Conservation (phyloP, 2,888 invertebrate species). For the Gymnosoma rotundatum region DNA sequence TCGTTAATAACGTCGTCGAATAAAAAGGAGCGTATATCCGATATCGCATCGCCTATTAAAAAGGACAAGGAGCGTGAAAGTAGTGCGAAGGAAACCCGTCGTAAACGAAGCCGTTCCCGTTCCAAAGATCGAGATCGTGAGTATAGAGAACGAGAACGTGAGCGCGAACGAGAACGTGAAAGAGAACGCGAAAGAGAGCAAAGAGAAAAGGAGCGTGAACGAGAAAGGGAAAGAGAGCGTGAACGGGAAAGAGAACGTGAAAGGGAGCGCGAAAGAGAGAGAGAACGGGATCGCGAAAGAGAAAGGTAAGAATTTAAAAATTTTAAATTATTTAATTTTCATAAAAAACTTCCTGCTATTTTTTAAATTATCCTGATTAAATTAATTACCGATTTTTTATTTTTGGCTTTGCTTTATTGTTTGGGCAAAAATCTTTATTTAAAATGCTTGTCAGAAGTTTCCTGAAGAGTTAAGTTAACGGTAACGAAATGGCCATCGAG, state of each 20-base stretch:
- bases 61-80: constrained; percentile 77
- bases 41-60: constrained; percentile 76
- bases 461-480: too few relatives aligned
- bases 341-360: too few relatives aligned
- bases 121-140: constrained; percentile 83
- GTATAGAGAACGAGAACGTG: constrained; percentile 86
- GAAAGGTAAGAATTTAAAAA: constrained; percentile 73
- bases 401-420: too few relatives aligned
- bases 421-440: too few relatives aligned
- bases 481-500: too few relatives aligned
- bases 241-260: constrained; percentile 78
- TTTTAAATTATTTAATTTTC: too few relatives aligned
- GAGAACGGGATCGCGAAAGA: constrained; percentile 83
- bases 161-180: constrained; percentile 84
- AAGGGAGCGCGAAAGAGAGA: constrained; percentile 68
- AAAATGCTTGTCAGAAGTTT: too few relatives aligned
- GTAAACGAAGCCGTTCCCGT: constrained; percentile 79
- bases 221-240: constrained; percentile 82
- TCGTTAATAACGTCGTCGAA: constrained; percentile 20
- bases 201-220: constrained; percentile 82
- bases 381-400: too few relatives aligned
- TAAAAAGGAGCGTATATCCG: constrained; percentile 73
- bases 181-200: constrained; percentile 83
- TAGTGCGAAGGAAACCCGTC: constrained; percentile 51
- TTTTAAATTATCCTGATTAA: too few relatives aligned